Evolutionary conservation across 2,113 vertebrate genomes (phyloP).

Genomic region (Misgurnus mizolepis): DNA sequence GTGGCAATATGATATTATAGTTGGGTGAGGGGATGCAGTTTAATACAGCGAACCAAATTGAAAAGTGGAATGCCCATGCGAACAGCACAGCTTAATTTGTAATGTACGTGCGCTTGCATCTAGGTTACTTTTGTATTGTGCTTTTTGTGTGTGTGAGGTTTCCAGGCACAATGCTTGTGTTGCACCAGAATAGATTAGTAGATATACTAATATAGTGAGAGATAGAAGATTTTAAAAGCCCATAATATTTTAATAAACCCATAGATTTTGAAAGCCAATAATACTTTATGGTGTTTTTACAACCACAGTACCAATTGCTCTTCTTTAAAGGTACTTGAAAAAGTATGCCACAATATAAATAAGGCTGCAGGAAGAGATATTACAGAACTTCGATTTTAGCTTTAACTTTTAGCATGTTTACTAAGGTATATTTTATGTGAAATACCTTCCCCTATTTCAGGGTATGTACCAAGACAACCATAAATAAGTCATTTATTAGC

Average conservation of each 20-base stretch:
- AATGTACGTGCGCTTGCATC: neutral
- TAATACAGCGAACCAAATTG: neutral
- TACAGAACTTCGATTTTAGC: neutral
- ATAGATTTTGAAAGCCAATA: slow-evolving; percentile 8
- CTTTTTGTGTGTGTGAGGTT: neutral
- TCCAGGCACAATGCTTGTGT: neutral
- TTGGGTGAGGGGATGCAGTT: neutral
- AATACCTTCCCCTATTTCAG: neutral
- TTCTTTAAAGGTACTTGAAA: neutral
- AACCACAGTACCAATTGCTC: neutral
- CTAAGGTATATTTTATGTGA: neutral
- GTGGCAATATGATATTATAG: neutral
- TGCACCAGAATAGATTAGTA: slow-evolving; percentile 11
- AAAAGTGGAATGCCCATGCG: neutral
- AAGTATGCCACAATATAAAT: neutral
- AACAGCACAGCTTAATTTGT: neutral
- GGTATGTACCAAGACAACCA: neutral
- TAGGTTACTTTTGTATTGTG: neutral
- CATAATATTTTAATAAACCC: slow-evolving; percentile 3
- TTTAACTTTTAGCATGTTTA: neutral
- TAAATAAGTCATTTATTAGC: neutral
- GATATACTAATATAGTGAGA: slow-evolving; percentile 1
- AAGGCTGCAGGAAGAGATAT: slow-evolving; percentile 24
- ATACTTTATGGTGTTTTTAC: slow-evolving; percentile 24
- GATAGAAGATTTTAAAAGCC: slow-evolving; percentile 6